phyloP scores from a whole-genome alignment of 37 sponge, comb jelly and placozoan species.

The Halichondria panicea region DNA sequence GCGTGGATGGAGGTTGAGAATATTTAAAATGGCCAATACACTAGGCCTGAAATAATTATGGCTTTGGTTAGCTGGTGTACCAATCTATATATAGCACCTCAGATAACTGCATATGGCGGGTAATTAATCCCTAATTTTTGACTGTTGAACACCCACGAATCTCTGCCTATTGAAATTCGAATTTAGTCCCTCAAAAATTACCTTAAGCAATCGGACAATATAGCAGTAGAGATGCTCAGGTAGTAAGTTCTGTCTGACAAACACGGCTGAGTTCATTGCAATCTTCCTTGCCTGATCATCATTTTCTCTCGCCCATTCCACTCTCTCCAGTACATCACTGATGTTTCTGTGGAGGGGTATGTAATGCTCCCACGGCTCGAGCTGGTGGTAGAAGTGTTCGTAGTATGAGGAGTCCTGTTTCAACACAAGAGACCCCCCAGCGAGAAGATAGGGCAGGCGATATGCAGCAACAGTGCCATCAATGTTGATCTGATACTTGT shows the following conservation, averaged over 20 bases:
- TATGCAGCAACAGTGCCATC: conserved; percentile 99
- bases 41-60: too few relatives aligned
- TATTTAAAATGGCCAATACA: too few relatives aligned
- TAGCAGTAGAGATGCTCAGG: conserved; percentile 93
- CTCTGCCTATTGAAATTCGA: too few relatives aligned
- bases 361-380: conserved; percentile 95
- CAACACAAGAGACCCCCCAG: conserved; percentile 86
- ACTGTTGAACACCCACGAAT: too few relatives aligned
- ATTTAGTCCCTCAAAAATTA: too few relatives aligned
- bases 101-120: too few relatives aligned
- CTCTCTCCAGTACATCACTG: conserved; percentile 77
- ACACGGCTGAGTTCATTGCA: conserved; percentile 67
- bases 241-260: conserved; percentile 71
- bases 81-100: too few relatives aligned
- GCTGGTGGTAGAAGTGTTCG: conserved; percentile 92
- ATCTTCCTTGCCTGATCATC: conserved; percentile 83
- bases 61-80: too few relatives aligned
- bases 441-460: conserved; percentile 88
- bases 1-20: too few relatives aligned
- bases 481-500: conserved; percentile 94
- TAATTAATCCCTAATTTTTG: too few relatives aligned
- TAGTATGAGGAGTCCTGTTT: conserved; percentile 98
- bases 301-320: conserved; percentile 86
- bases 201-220: conserved; percentile 62
- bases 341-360: conserved; percentile 85